Base-by-base conservation (phyloP, 2,113 vertebrate genomes). In the Romanogobio albipinnatus region DNA sequence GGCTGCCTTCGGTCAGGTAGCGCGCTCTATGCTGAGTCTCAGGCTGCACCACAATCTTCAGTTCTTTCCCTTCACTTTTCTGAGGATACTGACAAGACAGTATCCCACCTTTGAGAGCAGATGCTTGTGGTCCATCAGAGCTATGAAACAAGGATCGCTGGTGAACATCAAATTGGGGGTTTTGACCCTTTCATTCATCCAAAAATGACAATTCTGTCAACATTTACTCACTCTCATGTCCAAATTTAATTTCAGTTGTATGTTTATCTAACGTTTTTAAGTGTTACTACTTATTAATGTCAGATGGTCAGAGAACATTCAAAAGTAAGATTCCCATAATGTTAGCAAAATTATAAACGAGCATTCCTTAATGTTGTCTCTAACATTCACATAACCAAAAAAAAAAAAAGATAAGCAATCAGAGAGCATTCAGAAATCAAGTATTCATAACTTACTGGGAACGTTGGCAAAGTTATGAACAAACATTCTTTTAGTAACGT, bases 1-100 rank as follows among this genome's bases (percentile, higher is more conserved):
- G 95, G 93, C 98, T 99, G 90, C 98, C 98, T 92, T 99, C 98
- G 0, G 98, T 99, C 89, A 99, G 94, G 74, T 99, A 99, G 9
- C 98, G 96, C 75, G 98, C 98, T 90, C 98, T 83, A 91, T 99
- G 98, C 87, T 99, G 98, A 43, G 96, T 98, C 92, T 99, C 98
- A 0, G 98, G 98, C 92, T 99, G 98, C 22, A 99, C 94, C 76
- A 98, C 91, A 87, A 99, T 99, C 93, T 98, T 99, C 91, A 99
- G 93, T 85, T 99, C 98, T 89, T 99, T 99, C 87, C 97, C 97
- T 76, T 99, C 98, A 74, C 95, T 94, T 94, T 97, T 99, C 33
- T 93, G 93, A 0, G 97, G 97, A 91, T 96, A 98, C 88, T 99
- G 98, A 91, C 96, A 95, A 79, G 93, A 96, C 79, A 99, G 94